phyloP scores from a whole-genome alignment of 1,140 invertebrate genomes.

The Leptinotarsa defecta region DNA sequence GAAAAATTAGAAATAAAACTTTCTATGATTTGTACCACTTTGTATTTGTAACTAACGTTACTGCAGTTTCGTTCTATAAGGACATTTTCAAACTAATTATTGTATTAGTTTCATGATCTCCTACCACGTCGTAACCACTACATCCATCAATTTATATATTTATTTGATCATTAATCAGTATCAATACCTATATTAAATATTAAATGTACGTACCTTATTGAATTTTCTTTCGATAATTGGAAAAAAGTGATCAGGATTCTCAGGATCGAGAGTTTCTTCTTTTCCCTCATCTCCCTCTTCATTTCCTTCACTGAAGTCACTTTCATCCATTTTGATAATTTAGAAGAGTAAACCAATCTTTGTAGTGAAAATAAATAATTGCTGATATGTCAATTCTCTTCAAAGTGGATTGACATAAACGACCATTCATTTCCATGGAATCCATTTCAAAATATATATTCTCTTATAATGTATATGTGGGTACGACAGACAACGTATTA shows the following conservation, averaged over 20 bases:
- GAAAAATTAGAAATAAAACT: no score
- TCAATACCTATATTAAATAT: no score
- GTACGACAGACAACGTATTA: not conserved
- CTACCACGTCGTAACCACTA: no score
- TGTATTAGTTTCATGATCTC: no score
- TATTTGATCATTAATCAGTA: no score
- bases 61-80: no score
- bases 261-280: slow-evolving; percentile 47
- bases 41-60: no score
- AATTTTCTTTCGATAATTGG: slow-evolving; percentile 50
- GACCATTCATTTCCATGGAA: not conserved
- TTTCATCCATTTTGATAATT: slow-evolving; percentile 44
- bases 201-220: slow-evolving; percentile 42
- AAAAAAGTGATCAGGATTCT: slow-evolving; percentile 52
- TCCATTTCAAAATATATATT: not conserved
- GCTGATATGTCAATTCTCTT: not conserved
- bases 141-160: no score
- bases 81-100: no score
- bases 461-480: not conserved
- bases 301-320: slow-evolving; percentile 46
- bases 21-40: no score
- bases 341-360: slow-evolving; percentile 3
- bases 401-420: not conserved
- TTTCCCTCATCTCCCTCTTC: slow-evolving; percentile 41
- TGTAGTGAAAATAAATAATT: not conserved